Evolutionary conservation across 2,797 vertebrate species (phyloP).

Genomic region (Buphagus erythrorhynchus): DNA sequence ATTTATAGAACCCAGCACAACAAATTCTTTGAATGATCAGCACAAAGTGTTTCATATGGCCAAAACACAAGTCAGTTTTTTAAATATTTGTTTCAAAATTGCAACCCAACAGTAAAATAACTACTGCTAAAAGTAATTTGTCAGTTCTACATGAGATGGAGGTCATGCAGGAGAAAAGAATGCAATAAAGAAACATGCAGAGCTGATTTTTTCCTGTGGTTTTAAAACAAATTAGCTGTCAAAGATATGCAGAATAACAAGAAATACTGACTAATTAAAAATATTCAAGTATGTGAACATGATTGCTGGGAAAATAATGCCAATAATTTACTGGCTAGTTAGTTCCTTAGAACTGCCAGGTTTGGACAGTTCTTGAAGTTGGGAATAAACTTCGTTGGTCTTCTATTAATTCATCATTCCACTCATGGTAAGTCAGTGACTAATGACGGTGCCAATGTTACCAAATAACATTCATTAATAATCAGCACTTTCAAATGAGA

Average conservation of each 20-base stretch:
- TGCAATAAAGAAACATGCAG: background rate
- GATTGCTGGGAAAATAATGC: background rate
- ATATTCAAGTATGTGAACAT: background rate
- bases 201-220: background rate
- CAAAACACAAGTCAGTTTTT: background rate
- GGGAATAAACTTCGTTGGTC: background rate
- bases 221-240: conserved; percentile 44
- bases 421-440: background rate
- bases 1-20: background rate
- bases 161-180: background rate
- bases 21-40: background rate
- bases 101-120: background rate
- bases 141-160: background rate
- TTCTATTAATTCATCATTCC: conserved; percentile 26
- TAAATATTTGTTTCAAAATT: background rate
- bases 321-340: conserved; percentile 3
- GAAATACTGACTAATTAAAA: conserved; percentile 51
- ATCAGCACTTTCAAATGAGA: background rate
- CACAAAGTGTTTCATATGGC: background rate
- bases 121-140: conserved; percentile 29
- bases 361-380: background rate
- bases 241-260: conserved; percentile 39
- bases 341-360: background rate
- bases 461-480: conserved; percentile 34
- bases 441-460: background rate